Percentiles rank a stretch among this genome's conserved stretches.
phyloP scores from a whole-genome alignment of 92 coral and sea anemone genomes.

The Palythoa grandiflora region DNA sequence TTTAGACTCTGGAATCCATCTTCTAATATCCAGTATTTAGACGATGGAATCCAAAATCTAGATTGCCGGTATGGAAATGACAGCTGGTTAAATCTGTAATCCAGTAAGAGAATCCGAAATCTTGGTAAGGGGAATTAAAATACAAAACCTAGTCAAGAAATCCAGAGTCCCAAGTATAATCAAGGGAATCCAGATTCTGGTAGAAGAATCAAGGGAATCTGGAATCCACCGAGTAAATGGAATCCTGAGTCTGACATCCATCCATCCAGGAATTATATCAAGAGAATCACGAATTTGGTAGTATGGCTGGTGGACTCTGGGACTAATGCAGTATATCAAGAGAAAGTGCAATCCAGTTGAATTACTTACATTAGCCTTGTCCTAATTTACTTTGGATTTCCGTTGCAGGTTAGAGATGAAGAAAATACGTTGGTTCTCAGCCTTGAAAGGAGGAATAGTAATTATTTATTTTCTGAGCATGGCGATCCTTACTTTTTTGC shows the following conservation, averaged over 20 bases:
- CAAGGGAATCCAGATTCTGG: no score
- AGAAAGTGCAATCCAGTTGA: not conserved
- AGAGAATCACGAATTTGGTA: not conserved
- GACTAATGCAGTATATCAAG: no score
- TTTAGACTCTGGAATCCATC: not conserved
- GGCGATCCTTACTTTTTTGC: conserved; percentile 65
- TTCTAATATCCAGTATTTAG: not conserved
- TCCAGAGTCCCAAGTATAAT: no score
- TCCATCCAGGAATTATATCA: no score
- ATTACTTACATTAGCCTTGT: not conserved
- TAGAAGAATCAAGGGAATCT: no score
- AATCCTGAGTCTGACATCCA: no score
- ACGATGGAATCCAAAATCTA: not conserved
- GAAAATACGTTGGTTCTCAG: conserved; percentile 62
- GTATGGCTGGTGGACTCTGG: not conserved
- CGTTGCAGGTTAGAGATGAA: conserved; percentile 59
- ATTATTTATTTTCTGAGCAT: conserved; percentile 65
- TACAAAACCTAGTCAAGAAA: no score
- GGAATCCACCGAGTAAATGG: no score
- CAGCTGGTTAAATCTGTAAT: not conserved
- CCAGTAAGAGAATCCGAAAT: no score
- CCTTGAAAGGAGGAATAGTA: conserved; percentile 64
- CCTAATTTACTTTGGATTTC: not conserved
- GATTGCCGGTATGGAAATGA: not conserved
- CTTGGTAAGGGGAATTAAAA: no score